Evolutionary conservation across 2,113 vertebrate genomes (phyloP).

Genomic region (Labeo catla): DNA sequence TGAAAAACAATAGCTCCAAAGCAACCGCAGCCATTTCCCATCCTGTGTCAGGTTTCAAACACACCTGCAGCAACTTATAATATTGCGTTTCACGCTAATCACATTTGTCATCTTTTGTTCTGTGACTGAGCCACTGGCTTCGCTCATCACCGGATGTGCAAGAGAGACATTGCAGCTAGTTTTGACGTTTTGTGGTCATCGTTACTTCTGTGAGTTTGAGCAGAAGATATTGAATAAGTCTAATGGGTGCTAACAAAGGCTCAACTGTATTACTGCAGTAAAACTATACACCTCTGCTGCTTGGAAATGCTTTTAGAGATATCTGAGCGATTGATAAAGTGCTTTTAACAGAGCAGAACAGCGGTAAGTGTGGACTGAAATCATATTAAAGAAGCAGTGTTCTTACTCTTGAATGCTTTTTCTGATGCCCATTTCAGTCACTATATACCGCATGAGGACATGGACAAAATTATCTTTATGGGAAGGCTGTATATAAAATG

Average conservation of each 20-base stretch:
- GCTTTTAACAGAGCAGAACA: neutral
- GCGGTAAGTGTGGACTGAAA: neutral
- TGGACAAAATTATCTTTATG: neutral
- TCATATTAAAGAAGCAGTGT: constrained; percentile 4
- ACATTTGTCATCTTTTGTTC: constrained; percentile 41
- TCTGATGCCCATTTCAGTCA: constrained; percentile 15
- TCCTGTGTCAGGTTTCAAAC: constrained; percentile 37
- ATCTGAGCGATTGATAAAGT: constrained; percentile 14
- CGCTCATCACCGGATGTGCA: constrained; percentile 9
- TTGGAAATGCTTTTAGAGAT: constrained; percentile 45
- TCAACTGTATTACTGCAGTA: constrained; percentile 37
- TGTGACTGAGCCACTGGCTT: constrained; percentile 2
- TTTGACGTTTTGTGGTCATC: constrained; percentile 27
- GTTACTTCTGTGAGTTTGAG: constrained; percentile 25
- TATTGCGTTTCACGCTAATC: constrained; percentile 45
- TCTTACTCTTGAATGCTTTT: neutral
- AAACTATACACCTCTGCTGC: constrained; percentile 11
- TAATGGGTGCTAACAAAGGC: constrained; percentile 1
- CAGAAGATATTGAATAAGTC: constrained; percentile 7
- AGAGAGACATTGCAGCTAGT: constrained; percentile 5
- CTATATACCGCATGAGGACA: neutral
- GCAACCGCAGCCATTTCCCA: constrained; percentile 33
- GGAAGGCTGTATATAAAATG: neutral
- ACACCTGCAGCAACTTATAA: constrained; percentile 34
- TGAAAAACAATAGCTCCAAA: constrained; percentile 37